Evolutionary conservation across 2,888 invertebrate species (phyloP), one percentile per base, ranked within the genome.

Genomic region (Globia sparganii): DNA sequence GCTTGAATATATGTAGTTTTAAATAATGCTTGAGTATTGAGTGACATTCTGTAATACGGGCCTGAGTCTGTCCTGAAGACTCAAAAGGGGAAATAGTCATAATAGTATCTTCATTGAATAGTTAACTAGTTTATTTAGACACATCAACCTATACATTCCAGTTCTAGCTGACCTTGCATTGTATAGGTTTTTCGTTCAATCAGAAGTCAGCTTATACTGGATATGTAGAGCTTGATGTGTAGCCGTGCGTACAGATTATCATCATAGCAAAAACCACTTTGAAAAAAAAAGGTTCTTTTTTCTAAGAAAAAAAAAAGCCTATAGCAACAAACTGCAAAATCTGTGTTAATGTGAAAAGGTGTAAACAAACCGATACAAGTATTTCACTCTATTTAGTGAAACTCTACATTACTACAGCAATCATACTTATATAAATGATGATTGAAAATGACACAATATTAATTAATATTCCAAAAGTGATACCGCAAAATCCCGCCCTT

Each of bases 401-500:
- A n/a, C n/a, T n/a, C n/a, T 46, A 56, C 18, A 37, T 6, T 2
- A 53, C n/a, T 66, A 34, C 18, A 34, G 21, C 43, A 76, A 25
- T 49, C 28, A 58, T 53, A 83, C 34, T 58, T 62, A 40, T 62
- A 40, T 59, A 46, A 9, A 34, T 37, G 4, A 34, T n/a, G n/a
- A 65, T 53, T 15, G 15, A 18, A 56, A 65, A 69, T 56, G 1
- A 49, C 28, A 77, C 53, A n/a, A n/a, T n/a, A n/a, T 13, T 46
- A 56, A 15, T 28, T 40, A 25, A 49, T 75, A 64, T 56, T 49
- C 18, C 18, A 34, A 65, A 64, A 68, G 18, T 15, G 1, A 31
- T 40, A 61, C 9, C 9, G 2, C 13, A 59, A 75, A 81, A 65
- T 69, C 49, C 40, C 77, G 61, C 71, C 68, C 68, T 64, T 85